phyloP scores from a whole-genome alignment of 2,113 vertebrate genomes.

The Ginglymostoma cirratum region DNA sequence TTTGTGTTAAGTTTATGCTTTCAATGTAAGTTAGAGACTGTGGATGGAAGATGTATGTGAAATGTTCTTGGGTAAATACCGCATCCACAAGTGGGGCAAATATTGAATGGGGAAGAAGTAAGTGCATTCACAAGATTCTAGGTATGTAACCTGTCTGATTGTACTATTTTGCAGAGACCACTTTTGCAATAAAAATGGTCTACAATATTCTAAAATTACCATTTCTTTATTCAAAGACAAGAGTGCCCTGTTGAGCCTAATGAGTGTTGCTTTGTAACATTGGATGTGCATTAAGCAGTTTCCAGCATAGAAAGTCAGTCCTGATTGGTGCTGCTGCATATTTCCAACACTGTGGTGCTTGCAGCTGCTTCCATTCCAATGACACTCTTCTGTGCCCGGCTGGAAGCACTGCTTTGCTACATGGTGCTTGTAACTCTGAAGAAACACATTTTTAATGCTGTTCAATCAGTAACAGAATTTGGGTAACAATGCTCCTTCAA shows the following conservation, averaged over 20 bases:
- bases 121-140: neutral
- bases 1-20: no score
- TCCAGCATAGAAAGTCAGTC: neutral
- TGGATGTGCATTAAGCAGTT: neutral
- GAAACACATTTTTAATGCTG: neutral
- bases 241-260: neutral
- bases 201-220: neutral
- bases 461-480: neutral
- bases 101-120: neutral
- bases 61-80: neutral
- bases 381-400: neutral
- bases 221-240: neutral
- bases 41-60: neutral
- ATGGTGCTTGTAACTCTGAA: slow-evolving; percentile 1
- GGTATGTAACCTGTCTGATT: neutral
- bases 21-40: neutral
- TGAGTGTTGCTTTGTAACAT: neutral
- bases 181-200: neutral
- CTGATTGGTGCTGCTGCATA: neutral
- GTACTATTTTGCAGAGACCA: neutral
- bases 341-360: neutral
- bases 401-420: neutral
- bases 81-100: neutral
- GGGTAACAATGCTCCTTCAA: neutral
- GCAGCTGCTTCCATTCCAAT: neutral